phyloP scores from a whole-genome alignment of 2,888 invertebrate genomes.

The Cataglyphis livida region DNA sequence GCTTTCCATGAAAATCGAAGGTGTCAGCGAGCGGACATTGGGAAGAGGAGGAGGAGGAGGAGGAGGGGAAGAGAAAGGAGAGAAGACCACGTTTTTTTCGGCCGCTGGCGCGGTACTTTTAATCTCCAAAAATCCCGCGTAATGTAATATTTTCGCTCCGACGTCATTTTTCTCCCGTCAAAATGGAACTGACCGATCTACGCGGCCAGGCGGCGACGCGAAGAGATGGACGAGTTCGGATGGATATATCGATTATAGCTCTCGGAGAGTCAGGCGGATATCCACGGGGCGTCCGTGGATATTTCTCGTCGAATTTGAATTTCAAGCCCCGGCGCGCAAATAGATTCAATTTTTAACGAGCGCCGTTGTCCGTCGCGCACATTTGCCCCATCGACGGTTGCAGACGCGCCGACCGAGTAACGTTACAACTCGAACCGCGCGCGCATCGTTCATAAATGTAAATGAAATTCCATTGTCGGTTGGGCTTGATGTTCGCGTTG shows the following conservation, averaged over 20 bases:
- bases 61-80: not conserved
- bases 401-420: slow-evolving; percentile 74
- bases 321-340: slow-evolving; percentile 78
- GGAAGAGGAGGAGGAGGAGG: not conserved
- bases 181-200: slow-evolving; percentile 39
- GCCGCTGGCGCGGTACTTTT: slow-evolving; percentile 43
- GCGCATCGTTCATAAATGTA: slow-evolving; percentile 68
- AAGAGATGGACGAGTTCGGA: slow-evolving; percentile 43
- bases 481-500: slow-evolving; percentile 57
- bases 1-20: slow-evolving; percentile 45
- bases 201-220: not conserved
- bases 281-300: slow-evolving; percentile 35
- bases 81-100: not conserved
- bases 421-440: slow-evolving; percentile 63
- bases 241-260: slow-evolving; percentile 74
- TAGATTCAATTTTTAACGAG: slow-evolving; percentile 82
- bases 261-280: slow-evolving; percentile 37
- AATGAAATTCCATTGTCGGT: slow-evolving; percentile 66
- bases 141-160: slow-evolving; percentile 48
- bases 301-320: slow-evolving; percentile 78
- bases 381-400: slow-evolving; percentile 70
- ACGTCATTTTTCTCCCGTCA: slow-evolving; percentile 41
- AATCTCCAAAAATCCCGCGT: slow-evolving; percentile 46
- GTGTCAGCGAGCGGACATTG: slow-evolving; percentile 20
- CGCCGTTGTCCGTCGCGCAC: slow-evolving; percentile 75